Conservation (phyloP, 2,113 vertebrate species). For the Piprites chloris region DNA sequence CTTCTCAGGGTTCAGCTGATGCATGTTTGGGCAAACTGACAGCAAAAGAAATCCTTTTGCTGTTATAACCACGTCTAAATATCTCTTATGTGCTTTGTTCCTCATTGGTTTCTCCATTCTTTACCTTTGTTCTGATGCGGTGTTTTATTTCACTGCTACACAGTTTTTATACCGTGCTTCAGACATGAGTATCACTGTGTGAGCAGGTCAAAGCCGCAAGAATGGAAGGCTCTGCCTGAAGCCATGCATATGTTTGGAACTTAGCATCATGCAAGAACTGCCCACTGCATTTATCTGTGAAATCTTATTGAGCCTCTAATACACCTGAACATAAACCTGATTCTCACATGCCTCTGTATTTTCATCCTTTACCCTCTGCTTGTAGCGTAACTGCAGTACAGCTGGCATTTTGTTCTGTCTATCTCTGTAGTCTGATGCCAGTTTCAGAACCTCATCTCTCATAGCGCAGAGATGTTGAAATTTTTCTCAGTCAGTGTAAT, state of each 20-base stretch:
- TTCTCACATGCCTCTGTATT: not conserved
- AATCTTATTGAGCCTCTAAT: not conserved
- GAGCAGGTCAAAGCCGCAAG: not conserved
- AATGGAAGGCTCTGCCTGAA: not conserved
- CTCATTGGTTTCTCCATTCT: not conserved
- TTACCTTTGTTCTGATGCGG: not conserved
- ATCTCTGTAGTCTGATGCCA: not conserved
- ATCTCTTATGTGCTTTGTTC: not conserved
- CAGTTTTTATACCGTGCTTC: accelerated
- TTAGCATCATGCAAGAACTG: not conserved
- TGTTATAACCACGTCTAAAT: not conserved
- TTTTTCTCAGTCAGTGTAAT: not conserved
- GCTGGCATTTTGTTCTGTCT: not conserved
- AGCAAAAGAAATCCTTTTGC: not conserved
- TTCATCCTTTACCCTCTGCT: not conserved
- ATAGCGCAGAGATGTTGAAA: accelerated
- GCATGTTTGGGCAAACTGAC: not conserved
- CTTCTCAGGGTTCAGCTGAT: not conserved
- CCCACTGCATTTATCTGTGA: not conserved
- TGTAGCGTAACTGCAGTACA: not conserved
- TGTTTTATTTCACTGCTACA: not conserved
- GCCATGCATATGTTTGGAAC: not conserved
- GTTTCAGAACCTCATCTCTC: not conserved
- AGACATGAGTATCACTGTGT: not conserved
- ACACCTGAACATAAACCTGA: not conserved